These are phyloP conservation scores for Camptogramma bilineatum DNA, from an alignment of 2,888 invertebrate genomes.

Conservation along the genomic window DNA sequence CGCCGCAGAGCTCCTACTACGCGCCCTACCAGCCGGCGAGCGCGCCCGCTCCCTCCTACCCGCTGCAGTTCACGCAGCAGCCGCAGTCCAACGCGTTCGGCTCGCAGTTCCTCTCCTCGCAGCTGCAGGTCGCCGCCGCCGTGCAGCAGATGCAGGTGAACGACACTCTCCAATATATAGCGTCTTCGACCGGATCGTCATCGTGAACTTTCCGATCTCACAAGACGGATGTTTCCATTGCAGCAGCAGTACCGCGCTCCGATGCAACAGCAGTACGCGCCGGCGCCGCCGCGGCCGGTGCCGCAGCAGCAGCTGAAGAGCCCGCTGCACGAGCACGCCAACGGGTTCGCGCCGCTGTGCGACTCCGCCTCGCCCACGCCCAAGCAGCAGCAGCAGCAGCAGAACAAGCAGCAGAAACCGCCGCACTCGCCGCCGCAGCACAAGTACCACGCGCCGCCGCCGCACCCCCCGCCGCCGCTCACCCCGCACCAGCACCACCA, in stretches of 20 bases:
- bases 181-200: background rate
- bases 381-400: slow-evolving; percentile 62
- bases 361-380: slow-evolving; percentile 84
- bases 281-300: slow-evolving; percentile 67
- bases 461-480: slow-evolving; percentile 69
- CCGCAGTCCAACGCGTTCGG: slow-evolving; percentile 82
- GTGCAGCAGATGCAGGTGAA: slow-evolving; percentile 81
- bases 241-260: slow-evolving; percentile 80
- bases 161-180: background rate
- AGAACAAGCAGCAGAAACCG: slow-evolving; percentile 69
- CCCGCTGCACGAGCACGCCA: slow-evolving; percentile 82
- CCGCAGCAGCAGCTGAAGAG: slow-evolving; percentile 86
- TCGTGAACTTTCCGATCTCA: background rate
- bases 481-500: slow-evolving; percentile 77
- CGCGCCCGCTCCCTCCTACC: slow-evolving; percentile 87
- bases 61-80: slow-evolving; percentile 87
- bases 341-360: slow-evolving; percentile 86
- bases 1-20: slow-evolving; percentile 80
- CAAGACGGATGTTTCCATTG: background rate
- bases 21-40: slow-evolving; percentile 78
- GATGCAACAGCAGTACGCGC: slow-evolving; percentile 79
- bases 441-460: slow-evolving; percentile 79
- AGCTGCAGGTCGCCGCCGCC: slow-evolving; percentile 78
- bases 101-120: slow-evolving; percentile 78
- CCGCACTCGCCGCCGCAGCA: slow-evolving; percentile 81